Evolutionary conservation across 2,113 vertebrate genomes (phyloP), one percentile per base, ranked within the genome.

Genomic region (Azemiops feae): DNA sequence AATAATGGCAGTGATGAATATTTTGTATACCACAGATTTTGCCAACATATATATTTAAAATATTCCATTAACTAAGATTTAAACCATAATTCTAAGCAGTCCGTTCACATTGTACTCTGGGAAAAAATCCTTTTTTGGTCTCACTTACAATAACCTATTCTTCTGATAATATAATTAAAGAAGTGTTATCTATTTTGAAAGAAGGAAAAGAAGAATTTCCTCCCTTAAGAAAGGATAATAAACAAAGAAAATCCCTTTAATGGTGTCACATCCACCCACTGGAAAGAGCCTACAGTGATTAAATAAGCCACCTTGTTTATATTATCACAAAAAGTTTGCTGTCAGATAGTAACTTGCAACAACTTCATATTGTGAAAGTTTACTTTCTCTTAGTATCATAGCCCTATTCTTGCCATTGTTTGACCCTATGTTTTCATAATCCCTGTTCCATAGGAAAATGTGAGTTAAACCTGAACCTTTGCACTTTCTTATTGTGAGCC

Each of bases 211-310:
- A 95, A 91, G 88, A 20, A 91, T 30, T 93, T 95, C 85, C 93
- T 89, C 16, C 53, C 52, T 69, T 95, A 92, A 55, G 27, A 91
- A 91, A 81, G 34, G 69, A 39, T 81, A 81, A n/a, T 34, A 60
- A 87, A 92, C 45, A 69, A 89, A 91, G 89, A 88, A 93, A 81
- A 39, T 81, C 1, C 18, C 20, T 91, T 64, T 95, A 54, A 92
- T 93, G 53, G n/a, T 94, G 57, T 93, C 90, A 94, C n/a, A 93
- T 95, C 90, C 92, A 89, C 55, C 45, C n/a, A 55, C n/a, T 96
- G 74, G 34, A 39, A 81, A 81, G 34, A 22, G 74, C 2, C 34
- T 81, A 43, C 18, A 22, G 34, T 43, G 64, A 87, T 87, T 50
- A 45, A 96, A 94, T 95, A 12, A 91, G n/a, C 45, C 88, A 91